Percentiles rank a stretch among this genome's conserved stretches.
Evolutionary conservation across 2,797 vertebrate genomes (phyloP).

Genomic region (Discoglossus pictus): DNA sequence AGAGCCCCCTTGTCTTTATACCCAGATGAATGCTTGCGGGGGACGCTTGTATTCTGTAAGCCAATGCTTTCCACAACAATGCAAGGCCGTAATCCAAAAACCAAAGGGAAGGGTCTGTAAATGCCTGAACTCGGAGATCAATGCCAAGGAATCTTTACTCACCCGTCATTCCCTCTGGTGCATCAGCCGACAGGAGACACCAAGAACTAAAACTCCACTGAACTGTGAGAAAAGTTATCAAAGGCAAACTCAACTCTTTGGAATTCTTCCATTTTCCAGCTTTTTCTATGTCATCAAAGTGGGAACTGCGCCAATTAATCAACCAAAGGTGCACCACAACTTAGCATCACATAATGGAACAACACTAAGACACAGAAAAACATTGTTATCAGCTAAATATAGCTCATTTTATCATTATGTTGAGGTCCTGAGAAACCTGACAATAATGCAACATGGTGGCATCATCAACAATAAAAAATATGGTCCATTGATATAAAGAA

Average conservation of each 20-base stretch:
- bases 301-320: conserved; percentile 19
- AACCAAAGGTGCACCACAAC: not conserved
- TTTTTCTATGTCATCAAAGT: conserved; percentile 55
- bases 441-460: no score
- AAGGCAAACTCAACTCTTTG: conserved; percentile 72
- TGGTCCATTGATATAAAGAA: no score
- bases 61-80: conserved; percentile 33
- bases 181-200: conserved; percentile 71
- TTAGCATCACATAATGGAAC: not conserved
- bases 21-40: conserved; percentile 33
- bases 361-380: no score
- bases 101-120: conserved; percentile 44
- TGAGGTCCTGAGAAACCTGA: no score
- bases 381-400: no score
- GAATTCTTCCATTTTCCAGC: conserved; percentile 65
- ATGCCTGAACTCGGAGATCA: conserved; percentile 47
- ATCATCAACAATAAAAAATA: no score
- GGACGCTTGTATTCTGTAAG: conserved; percentile 27
- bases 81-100: conserved; percentile 40
- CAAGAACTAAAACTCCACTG: conserved; percentile 73
- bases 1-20: conserved; percentile 50
- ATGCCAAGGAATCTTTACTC: conserved; percentile 48
- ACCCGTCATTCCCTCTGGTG: conserved; percentile 55
- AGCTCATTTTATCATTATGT: no score
- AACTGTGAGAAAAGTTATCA: conserved; percentile 74